Evolutionary conservation across 2,797 vertebrate genomes (phyloP).

Genomic region (Antrozous pallidus): DNA sequence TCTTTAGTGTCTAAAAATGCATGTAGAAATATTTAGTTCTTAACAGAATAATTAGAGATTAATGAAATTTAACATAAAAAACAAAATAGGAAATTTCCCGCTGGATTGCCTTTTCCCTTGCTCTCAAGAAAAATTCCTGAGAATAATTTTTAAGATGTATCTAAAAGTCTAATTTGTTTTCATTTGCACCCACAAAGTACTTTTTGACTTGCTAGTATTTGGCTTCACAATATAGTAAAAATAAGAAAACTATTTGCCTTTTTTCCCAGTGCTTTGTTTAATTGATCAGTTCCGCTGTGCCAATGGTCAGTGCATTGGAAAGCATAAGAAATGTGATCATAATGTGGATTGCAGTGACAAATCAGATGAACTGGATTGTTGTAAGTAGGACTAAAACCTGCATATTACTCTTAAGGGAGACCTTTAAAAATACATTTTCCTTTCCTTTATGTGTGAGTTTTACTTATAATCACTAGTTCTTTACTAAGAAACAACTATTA

Average conservation of each 20-base stretch:
- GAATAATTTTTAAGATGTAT: neutral
- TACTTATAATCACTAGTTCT: neutral
- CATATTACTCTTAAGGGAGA: neutral
- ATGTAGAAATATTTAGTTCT: neutral
- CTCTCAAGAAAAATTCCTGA: neutral
- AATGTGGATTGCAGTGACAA: conserved; percentile 94
- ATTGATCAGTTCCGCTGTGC: conserved; percentile 93
- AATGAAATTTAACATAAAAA: neutral
- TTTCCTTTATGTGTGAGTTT: neutral
- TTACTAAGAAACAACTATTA: conserved; percentile 24
- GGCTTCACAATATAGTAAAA: conserved; percentile 11
- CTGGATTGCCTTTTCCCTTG: neutral
- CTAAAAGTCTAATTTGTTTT: conserved; percentile 35
- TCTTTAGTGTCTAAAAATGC: neutral
- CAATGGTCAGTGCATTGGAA: conserved; percentile 94
- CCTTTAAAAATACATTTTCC: neutral
- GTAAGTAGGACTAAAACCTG: conserved; percentile 85
- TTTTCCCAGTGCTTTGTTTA: conserved; percentile 88
- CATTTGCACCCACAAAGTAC: neutral
- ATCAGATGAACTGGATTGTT: conserved; percentile 95
- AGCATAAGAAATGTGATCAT: conserved; percentile 96
- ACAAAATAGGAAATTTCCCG: conserved; percentile 23
- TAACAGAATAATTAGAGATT: conserved; percentile 35
- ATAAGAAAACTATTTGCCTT: conserved; percentile 45
- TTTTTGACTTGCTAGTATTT: conserved; percentile 31